A percentile compares a stretch with the other conserved stretches of the same genome.
Evolutionary conservation across 2,888 invertebrate genomes (phyloP).

Genomic region (Arge pagana): DNA sequence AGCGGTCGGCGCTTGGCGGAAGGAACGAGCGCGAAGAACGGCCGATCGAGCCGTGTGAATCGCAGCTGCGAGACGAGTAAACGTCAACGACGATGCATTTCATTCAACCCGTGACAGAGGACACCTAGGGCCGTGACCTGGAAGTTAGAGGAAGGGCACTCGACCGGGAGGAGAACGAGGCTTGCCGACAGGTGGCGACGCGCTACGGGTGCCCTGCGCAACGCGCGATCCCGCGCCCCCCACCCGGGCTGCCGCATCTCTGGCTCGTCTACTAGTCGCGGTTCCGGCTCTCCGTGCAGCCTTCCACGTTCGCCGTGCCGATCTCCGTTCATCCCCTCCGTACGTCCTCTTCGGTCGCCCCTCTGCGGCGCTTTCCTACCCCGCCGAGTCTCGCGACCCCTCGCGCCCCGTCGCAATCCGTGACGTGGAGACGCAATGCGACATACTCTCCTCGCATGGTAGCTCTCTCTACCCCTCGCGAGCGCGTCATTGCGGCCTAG

Average conservation of each 20-base stretch:
- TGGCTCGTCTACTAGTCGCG: no score
- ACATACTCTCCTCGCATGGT: slow-evolving; percentile 43
- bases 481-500: slow-evolving; percentile 19
- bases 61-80: no score
- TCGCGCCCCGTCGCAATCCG: slow-evolving; percentile 33
- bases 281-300: no score
- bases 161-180: background rate
- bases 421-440: slow-evolving; percentile 57
- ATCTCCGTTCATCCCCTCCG: no score
- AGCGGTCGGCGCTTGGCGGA: no score
- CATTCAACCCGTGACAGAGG: background rate
- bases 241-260: no score
- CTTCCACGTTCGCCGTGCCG: no score
- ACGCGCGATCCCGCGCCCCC: slow-evolving; percentile 28
- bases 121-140: background rate
- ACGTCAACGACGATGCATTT: slow-evolving; percentile 1
- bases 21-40: no score
- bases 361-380: no score
- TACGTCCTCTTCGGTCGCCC: no score
- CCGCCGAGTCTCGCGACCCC: slow-evolving; percentile 24
- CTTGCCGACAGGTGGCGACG: slow-evolving; percentile 35
- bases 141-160: background rate
- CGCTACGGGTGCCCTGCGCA: slow-evolving; percentile 38
- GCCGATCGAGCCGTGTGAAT: no score
- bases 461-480: slow-evolving; percentile 7